phyloP scores from a whole-genome alignment of 64 coral and sea anemone species.

The Porites australiensis region DNA sequence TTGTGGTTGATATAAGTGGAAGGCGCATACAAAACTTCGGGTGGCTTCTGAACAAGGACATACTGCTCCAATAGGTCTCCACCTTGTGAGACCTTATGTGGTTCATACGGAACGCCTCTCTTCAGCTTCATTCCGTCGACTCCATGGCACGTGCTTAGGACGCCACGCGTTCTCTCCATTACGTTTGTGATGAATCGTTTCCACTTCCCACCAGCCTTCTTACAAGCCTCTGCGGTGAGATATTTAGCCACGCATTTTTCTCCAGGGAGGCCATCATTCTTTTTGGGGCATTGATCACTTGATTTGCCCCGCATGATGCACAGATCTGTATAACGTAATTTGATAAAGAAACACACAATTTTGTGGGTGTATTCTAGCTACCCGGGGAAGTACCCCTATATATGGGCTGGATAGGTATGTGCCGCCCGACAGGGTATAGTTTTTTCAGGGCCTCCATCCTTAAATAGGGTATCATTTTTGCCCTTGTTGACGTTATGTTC shows the following conservation, averaged over 20 bases:
- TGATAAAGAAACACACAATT: not conserved
- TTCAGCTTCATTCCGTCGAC: not conserved
- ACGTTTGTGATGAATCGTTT: slow-evolving; percentile 12
- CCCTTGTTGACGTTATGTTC: too few relatives aligned
- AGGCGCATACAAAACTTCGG: slow-evolving; percentile 14
- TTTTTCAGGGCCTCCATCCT: too few relatives aligned
- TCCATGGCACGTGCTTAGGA: not conserved
- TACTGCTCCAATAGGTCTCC: not conserved
- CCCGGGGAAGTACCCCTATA: not conserved
- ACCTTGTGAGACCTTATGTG: not conserved
- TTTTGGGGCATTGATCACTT: not conserved
- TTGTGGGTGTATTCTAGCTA: not conserved
- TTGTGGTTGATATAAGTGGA: slow-evolving; percentile 35
- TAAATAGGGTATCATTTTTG: too few relatives aligned
- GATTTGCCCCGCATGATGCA: slow-evolving; percentile 20
- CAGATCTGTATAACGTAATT: not conserved
- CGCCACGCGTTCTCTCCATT: not conserved
- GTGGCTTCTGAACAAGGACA: not conserved
- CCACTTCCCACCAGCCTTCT: not conserved
- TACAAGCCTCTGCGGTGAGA: slow-evolving; percentile 1
- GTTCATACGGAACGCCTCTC: not conserved
- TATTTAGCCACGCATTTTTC: slow-evolving; percentile 36
- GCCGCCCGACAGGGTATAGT: too few relatives aligned
- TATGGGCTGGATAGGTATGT: too few relatives aligned
- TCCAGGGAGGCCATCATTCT: not conserved